phyloP scores from a whole-genome alignment of 2,888 invertebrate genomes.

The Protodeltote pygarga region DNA sequence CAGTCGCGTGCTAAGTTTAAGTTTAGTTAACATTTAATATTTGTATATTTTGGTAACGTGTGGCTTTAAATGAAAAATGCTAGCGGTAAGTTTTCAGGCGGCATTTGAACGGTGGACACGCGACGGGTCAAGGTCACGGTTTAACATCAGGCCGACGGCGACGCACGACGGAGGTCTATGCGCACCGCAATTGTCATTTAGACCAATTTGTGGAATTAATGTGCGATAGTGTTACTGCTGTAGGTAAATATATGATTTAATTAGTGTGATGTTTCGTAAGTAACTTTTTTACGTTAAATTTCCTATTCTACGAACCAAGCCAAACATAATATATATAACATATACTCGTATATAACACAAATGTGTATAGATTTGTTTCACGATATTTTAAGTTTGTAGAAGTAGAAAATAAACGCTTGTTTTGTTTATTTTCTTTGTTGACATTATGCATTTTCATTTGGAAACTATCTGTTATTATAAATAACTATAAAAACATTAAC shows the following conservation, averaged over 20 bases:
- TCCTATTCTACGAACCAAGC: conserved; percentile 32
- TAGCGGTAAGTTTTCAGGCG: conserved; percentile 57
- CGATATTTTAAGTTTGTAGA: too few species aligned
- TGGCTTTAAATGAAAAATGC: conserved; percentile 49
- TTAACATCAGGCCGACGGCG: conserved; percentile 23
- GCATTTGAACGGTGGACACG: conserved; percentile 69
- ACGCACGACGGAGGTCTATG: conserved; percentile 34
- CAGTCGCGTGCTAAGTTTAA: too few species aligned
- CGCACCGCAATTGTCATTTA: conserved; percentile 70
- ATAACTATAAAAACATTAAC: too few species aligned
- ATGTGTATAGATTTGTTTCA: too few species aligned
- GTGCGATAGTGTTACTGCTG: conserved; percentile 43
- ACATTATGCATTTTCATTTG: too few species aligned
- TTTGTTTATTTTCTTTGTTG: too few species aligned
- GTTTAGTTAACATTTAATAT: conserved; percentile 37
- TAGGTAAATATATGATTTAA: conserved; percentile 59
- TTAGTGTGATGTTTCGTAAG: conserved; percentile 50
- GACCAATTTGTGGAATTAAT: conserved; percentile 77
- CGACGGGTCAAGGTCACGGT: conserved; percentile 74
- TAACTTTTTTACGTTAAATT: conserved; percentile 37
- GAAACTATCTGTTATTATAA: too few species aligned
- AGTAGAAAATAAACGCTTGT: too few species aligned
- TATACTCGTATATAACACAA: conserved; percentile 1
- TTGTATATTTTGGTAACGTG: conserved; percentile 39
- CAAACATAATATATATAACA: conserved; percentile 2